Conservation (phyloP, 1,140 invertebrate species). For the Triops longicaudatus region DNA sequence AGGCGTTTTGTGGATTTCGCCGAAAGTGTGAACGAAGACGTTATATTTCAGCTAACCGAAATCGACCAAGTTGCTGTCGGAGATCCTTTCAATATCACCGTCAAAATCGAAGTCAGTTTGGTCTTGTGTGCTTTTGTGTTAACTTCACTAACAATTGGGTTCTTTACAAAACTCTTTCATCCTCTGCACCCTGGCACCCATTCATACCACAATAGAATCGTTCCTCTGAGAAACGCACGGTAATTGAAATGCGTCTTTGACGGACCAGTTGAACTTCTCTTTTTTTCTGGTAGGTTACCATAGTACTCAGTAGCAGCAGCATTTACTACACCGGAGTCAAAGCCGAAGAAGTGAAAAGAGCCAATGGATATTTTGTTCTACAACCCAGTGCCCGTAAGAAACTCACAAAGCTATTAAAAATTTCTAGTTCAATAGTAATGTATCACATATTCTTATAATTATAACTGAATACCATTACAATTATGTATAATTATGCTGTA, state of each 20-base stretch:
- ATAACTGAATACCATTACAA: not conserved
- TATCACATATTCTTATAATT: not conserved
- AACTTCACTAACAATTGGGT: not conserved
- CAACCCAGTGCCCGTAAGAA: constrained; percentile 48
- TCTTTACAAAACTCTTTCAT: constrained; percentile 18
- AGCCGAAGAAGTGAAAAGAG: constrained; percentile 56
- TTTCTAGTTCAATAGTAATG: too few species aligned
- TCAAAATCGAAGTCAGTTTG: constrained; percentile 49
- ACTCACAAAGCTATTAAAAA: not conserved
- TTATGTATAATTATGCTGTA: too few species aligned
- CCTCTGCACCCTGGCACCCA: not conserved
- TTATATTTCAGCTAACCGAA: constrained; percentile 57
- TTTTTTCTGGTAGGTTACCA: constrained; percentile 18
- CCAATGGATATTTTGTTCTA: constrained; percentile 52
- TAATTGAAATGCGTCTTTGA: not conserved
- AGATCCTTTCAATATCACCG: constrained; percentile 53
- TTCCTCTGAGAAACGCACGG: not conserved
- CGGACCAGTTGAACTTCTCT: not conserved
- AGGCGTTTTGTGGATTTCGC: constrained; percentile 56
- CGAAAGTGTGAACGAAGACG: constrained; percentile 48
- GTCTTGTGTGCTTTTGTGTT: not conserved
- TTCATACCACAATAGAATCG: not conserved
- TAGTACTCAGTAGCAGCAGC: constrained; percentile 52
- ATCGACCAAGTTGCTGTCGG: constrained; percentile 59
- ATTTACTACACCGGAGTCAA: constrained; percentile 70